phyloP scores from a whole-genome alignment of 1,140 invertebrate species.

The Linepithema humile region DNA sequence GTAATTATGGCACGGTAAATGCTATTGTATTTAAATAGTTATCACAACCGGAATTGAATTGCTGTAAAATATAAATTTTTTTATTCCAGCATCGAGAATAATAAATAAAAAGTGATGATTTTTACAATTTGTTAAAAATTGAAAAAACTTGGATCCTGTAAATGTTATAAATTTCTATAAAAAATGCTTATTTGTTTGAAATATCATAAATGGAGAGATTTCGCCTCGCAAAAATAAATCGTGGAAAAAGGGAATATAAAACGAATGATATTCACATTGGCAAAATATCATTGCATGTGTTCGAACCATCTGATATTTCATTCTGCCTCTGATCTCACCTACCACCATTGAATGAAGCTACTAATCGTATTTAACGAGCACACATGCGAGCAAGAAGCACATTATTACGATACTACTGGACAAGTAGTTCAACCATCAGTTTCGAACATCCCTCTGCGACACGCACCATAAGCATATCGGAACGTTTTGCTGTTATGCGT shows the following conservation, averaged over 20 bases:
- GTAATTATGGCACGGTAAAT: not conserved
- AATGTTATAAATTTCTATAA: not conserved
- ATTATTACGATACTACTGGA: constrained; percentile 51
- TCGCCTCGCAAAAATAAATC: not conserved
- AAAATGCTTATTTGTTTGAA: not conserved
- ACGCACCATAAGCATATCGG: constrained; percentile 65
- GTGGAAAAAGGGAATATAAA: not conserved
- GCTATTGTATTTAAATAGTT: not conserved
- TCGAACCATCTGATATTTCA: constrained; percentile 67
- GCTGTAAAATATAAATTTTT: not conserved
- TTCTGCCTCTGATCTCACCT: constrained; percentile 66
- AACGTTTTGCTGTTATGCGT: constrained; percentile 65
- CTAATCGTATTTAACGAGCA: constrained; percentile 73
- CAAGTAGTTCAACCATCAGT: constrained; percentile 58
- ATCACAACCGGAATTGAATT: not conserved
- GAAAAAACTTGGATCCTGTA: not conserved
- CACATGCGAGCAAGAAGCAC: constrained; percentile 70
- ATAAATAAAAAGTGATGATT: not conserved
- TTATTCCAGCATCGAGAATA: not conserved
- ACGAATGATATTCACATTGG: not conserved
- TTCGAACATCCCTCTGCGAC: constrained; percentile 56
- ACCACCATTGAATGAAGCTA: constrained; percentile 71
- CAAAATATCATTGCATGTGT: constrained; percentile 66
- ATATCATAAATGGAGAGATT: not conserved
- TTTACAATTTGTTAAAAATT: not conserved